Evolutionary conservation across 2,888 invertebrate genomes (phyloP).

Genomic region (Pilophorus perplexus): DNA sequence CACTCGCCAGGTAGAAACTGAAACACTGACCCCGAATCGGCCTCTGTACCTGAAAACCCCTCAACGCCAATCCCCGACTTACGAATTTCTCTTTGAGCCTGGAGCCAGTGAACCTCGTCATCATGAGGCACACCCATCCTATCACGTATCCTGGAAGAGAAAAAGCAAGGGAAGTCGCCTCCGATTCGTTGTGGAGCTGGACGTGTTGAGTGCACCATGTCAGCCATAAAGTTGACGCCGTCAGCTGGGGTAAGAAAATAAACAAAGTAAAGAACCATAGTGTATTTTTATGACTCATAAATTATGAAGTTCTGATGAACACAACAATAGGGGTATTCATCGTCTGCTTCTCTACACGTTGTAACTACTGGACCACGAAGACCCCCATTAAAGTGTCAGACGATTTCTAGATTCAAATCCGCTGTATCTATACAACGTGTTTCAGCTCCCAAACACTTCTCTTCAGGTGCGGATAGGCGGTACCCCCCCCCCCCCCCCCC

Average conservation of each 20-base stretch:
- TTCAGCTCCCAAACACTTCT: no score
- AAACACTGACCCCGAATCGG: no score
- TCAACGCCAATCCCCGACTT: neutral
- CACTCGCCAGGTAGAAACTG: constrained; percentile 27
- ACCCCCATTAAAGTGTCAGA: no score
- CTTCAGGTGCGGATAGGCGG: no score
- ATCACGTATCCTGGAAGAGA: constrained; percentile 22
- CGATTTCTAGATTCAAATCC: no score
- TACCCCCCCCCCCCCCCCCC: no score
- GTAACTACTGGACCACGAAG: no score
- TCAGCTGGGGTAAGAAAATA: neutral
- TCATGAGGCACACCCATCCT: constrained; percentile 28
- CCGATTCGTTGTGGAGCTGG: neutral
- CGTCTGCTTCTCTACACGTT: no score
- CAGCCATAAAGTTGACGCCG: constrained; percentile 14
- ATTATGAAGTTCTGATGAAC: no score
- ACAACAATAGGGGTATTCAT: no score
- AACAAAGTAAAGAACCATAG: neutral
- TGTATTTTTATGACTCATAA: neutral
- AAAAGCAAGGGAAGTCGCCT: constrained; percentile 4
- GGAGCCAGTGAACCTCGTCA: neutral
- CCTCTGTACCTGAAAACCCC: no score
- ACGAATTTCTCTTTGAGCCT: constrained; percentile 28
- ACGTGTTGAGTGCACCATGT: constrained; percentile 17
- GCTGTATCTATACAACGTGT: no score